phyloP scores from a whole-genome alignment of 2,888 invertebrate genomes.

The Mystacides longicornis region DNA sequence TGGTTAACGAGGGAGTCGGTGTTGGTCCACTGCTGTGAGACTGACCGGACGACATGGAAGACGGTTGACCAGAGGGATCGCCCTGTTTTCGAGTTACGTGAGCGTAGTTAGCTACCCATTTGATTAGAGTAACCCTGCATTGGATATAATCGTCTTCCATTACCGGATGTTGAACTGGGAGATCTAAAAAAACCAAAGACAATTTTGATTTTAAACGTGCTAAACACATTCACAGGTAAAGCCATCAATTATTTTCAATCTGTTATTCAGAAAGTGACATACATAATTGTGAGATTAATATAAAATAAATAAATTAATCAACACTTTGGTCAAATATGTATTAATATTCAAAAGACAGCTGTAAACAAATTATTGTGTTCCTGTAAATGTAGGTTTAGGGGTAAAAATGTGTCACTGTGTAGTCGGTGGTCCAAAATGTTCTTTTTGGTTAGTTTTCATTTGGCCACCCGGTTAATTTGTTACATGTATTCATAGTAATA shows the following conservation, averaged over 20 bases:
- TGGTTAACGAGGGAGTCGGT: constrained; percentile 37
- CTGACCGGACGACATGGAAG: constrained; percentile 43
- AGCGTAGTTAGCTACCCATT: constrained; percentile 82
- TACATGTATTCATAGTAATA: no score
- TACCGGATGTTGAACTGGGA: constrained; percentile 68
- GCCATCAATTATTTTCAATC: no score
- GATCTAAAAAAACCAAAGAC: constrained; percentile 49
- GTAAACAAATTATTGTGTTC: no score
- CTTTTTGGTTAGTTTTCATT: no score
- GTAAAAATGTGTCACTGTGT: no score
- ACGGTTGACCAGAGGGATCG: constrained; percentile 38
- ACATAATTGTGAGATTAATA: not conserved
- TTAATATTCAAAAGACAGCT: no score
- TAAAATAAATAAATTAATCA: not conserved
- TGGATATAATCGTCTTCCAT: constrained; percentile 58
- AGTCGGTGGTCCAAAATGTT: no score
- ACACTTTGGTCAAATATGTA: no score
- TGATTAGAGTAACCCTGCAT: constrained; percentile 79
- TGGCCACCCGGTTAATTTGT: no score
- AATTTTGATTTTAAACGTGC: not conserved
- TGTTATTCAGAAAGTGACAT: no score
- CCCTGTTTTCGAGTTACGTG: constrained; percentile 63
- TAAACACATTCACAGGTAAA: not conserved
- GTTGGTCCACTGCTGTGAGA: constrained; percentile 38
- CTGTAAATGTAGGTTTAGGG: no score